phyloP scores from a whole-genome alignment of 2,113 vertebrate species.

The Thermophis baileyi region DNA sequence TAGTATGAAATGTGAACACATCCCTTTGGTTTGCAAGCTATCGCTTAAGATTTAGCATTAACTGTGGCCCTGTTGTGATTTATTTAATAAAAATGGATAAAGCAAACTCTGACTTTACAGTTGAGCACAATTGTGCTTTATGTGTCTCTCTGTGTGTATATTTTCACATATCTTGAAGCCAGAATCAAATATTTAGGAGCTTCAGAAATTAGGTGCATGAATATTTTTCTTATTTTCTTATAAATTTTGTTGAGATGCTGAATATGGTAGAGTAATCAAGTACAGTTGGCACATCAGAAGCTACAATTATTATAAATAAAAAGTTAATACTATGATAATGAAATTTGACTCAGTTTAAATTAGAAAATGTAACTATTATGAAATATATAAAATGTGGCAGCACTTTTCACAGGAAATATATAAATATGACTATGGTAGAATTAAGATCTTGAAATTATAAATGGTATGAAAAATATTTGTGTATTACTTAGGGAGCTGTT shows the following conservation, averaged over 20 bases:
- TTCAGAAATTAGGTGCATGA: neutral
- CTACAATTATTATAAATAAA: constrained; percentile 8
- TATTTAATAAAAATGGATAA: neutral
- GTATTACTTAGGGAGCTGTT: neutral
- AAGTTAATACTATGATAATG: constrained; percentile 32
- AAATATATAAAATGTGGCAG: constrained; percentile 30
- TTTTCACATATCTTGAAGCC: neutral
- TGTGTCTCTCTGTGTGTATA: neutral
- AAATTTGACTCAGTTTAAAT: constrained; percentile 31
- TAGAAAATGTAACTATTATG: constrained; percentile 30
- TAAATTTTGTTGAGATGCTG: neutral
- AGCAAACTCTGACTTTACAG: neutral
- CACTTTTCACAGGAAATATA: constrained; percentile 15
- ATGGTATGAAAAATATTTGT: constrained; percentile 8
- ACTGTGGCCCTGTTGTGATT: neutral
- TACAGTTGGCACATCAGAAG: constrained; percentile 22
- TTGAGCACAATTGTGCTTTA: neutral
- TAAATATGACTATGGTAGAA: constrained; percentile 33
- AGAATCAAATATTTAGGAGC: neutral
- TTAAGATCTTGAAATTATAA: constrained; percentile 25
- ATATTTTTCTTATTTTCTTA: neutral
- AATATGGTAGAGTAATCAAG: constrained; percentile 4
- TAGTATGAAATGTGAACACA: neutral
- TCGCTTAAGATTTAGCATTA: neutral
- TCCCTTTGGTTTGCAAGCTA: neutral